A percentile compares a stretch with the other conserved stretches of the same genome.
These are phyloP conservation scores for Limnephilus auricula DNA, from an alignment of 2,888 invertebrate species.

Conservation along the genomic window DNA sequence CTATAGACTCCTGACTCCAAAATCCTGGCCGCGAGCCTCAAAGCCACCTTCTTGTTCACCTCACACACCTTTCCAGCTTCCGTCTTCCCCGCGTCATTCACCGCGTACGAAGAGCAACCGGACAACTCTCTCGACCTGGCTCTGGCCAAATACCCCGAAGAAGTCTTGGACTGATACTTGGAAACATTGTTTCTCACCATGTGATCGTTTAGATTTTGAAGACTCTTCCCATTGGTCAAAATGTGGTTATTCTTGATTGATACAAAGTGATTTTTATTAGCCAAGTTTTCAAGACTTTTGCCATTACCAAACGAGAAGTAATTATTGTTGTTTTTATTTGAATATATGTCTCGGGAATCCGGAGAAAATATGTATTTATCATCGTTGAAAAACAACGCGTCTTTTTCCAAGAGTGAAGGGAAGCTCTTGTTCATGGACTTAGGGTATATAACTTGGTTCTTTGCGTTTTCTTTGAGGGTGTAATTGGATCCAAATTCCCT, in stretches of 20 bases:
- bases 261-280: conserved; percentile 56
- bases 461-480: conserved; percentile 68
- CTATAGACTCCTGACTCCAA: conserved; percentile 72
- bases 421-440: conserved; percentile 67
- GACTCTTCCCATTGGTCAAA: conserved; percentile 73
- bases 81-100: conserved; percentile 70
- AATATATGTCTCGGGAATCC: conserved; percentile 56
- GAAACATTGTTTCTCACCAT: conserved; percentile 73
- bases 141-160: conserved; percentile 53
- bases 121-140: conserved; percentile 56
- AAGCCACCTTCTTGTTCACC: conserved; percentile 54
- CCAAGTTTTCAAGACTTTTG: conserved; percentile 64
- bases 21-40: conserved; percentile 69
- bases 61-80: conserved; percentile 64
- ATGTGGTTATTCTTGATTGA: conserved; percentile 57
- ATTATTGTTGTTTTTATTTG: conserved; percentile 64
- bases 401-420: conserved; percentile 73
- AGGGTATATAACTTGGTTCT: conserved; percentile 67
- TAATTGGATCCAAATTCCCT: conserved; percentile 71
- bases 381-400: conserved; percentile 72
- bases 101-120: conserved; percentile 72
- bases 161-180: conserved; percentile 66
- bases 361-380: conserved; percentile 73
- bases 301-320: conserved; percentile 62
- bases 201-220: conserved; percentile 75